Conservation (phyloP, 2,113 vertebrate species). For the Oenanthe melanoleuca region DNA sequence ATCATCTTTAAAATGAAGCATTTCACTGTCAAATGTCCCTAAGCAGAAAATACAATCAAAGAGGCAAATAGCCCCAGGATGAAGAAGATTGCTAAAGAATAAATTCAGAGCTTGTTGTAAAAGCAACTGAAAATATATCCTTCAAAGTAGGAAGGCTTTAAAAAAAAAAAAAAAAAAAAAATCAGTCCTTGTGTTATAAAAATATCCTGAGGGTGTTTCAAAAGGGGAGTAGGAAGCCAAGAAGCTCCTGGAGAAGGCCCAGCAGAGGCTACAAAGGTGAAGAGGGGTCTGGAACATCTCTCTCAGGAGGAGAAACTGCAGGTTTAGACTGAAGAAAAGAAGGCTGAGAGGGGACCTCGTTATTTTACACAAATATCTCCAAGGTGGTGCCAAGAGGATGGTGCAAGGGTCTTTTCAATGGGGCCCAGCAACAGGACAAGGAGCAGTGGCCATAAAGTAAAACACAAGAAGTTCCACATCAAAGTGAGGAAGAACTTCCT, state of each 20-base stretch:
- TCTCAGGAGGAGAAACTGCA: background rate
- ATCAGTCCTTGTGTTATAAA: background rate
- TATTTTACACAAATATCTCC: background rate
- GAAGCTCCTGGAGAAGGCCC: background rate
- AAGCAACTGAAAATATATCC: background rate
- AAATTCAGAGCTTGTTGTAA: background rate
- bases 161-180: no score
- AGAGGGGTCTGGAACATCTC: background rate
- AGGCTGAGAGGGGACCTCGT: background rate
- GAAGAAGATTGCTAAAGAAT: background rate
- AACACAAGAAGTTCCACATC: background rate
- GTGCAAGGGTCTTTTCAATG: background rate
- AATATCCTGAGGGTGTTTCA: background rate
- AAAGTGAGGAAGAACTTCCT: background rate
- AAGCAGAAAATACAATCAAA: background rate
- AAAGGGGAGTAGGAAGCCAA: background rate
- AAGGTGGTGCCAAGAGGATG: no score
- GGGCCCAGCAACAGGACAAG: fast-evolving
- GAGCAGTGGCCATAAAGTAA: background rate
- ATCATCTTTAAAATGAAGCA: background rate
- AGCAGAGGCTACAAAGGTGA: background rate
- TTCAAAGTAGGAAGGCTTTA: background rate
- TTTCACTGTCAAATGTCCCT: background rate
- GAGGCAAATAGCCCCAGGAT: background rate
- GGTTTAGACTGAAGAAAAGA: background rate